Percentiles rank a stretch among this genome's conserved stretches.
These are phyloP conservation scores for Holacanthella duospinosa DNA, from an alignment of 2,888 invertebrate species.

Conservation along the genomic window DNA sequence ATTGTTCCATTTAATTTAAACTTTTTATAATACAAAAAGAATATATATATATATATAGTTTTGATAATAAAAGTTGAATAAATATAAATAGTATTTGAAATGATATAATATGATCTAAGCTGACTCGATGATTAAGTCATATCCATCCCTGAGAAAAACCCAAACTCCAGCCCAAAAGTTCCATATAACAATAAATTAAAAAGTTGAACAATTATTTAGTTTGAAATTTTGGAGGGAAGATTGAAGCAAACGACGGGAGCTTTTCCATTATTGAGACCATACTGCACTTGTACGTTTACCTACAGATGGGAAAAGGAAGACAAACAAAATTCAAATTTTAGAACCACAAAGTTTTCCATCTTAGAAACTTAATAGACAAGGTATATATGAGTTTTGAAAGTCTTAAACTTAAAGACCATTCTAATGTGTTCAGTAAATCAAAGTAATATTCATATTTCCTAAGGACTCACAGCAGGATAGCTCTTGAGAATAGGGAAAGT, in stretches of 20 bases:
- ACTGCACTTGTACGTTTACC: constrained; percentile 38
- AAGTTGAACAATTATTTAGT: constrained; percentile 14
- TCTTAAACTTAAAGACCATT: not conserved
- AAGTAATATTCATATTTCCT: not conserved
- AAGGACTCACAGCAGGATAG: constrained; percentile 36
- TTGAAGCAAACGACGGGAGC: constrained; percentile 35
- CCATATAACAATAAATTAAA: constrained; percentile 4
- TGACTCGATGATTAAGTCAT: too few relatives aligned
- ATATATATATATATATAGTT: too few relatives aligned
- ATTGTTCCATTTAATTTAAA: too few relatives aligned
- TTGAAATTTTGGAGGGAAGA: constrained; percentile 37
- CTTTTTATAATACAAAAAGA: too few relatives aligned
- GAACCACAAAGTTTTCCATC: not conserved
- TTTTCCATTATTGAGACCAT: constrained; percentile 36
- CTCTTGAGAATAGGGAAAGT: constrained; percentile 36
- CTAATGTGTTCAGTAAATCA: not conserved
- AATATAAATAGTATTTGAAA: too few relatives aligned
- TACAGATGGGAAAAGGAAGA: too few relatives aligned
- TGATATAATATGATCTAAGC: too few relatives aligned
- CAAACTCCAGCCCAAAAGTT: too few relatives aligned
- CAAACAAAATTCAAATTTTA: not conserved
- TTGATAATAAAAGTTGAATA: too few relatives aligned
- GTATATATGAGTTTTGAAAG: not conserved
- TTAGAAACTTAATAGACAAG: not conserved
- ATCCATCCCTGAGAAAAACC: too few relatives aligned